Base-by-base conservation (phyloP, 2,888 invertebrate species). In the Apodemia zela region DNA sequence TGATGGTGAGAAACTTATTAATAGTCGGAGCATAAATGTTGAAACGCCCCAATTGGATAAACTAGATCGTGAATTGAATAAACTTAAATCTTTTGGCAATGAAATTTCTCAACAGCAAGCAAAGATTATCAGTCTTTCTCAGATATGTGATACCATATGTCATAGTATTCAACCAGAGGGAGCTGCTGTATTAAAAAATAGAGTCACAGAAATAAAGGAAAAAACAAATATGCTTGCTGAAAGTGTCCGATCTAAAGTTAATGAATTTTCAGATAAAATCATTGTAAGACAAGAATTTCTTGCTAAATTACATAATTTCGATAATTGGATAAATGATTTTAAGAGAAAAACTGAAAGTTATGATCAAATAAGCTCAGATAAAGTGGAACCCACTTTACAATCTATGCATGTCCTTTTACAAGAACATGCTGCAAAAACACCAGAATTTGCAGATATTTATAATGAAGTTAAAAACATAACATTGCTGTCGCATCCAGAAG, bases 61-160 rank as follows among this genome's bases (percentile, higher is more conserved):
- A 75, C 84, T 97, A 29, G 97, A 97, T 76, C 93, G 95, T 67
- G 95, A 96, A 81, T 82, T 97, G 57, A 94, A 94, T 49, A 94
- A 94, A 77, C 82, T 97, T 0, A 97, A 97, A 80, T 95, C 95
- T 1, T 95, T 96, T 68, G 96, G 96, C 69, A 96, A 97, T 75
- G 97, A 97, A 78, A 95, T 98, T 69, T 95, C 96, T 0, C 96
- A 96, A 76, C 97, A 97, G 73, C 96, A 97, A 84, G 95, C 96
- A 0, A 96, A 96, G 79, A 87, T 97, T 58, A 95, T 97, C 51
- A 93, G 95, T 0, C 81, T 98, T 57, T 96, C 96, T 0, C 97
- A 97, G 80, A 94, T 93, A 59, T 95, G 95, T 68, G 97, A 98
- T 78, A 94, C 94, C 64, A 95, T 97, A 25, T 94, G 95, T 66